Evolutionary conservation across 2,113 vertebrate species (phyloP).

Genomic region (Perca fluviatilis): DNA sequence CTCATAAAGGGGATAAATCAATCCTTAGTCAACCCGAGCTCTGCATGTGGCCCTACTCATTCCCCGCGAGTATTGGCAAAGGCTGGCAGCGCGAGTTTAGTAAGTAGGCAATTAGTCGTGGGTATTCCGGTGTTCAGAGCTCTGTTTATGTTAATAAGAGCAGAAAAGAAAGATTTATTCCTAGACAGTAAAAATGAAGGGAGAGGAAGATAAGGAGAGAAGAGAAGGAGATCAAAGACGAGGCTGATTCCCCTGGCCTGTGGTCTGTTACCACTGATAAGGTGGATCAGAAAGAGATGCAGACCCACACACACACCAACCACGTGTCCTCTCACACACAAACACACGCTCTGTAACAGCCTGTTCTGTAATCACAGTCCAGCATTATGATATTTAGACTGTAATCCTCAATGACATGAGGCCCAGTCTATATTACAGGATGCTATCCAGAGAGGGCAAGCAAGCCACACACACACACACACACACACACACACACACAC

Average conservation of each 20-base stretch:
- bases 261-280: slow-evolving; percentile 77
- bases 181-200: neutral
- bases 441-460: slow-evolving; percentile 28
- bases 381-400: slow-evolving; percentile 59
- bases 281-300: slow-evolving; percentile 58
- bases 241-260: slow-evolving; percentile 59
- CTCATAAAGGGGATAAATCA: slow-evolving; percentile 45
- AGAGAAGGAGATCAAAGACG: slow-evolving; percentile 58
- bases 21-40: slow-evolving; percentile 41
- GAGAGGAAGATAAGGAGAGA: slow-evolving; percentile 27
- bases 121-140: slow-evolving; percentile 31
- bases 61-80: slow-evolving; percentile 13
- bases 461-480: slow-evolving; percentile 7
- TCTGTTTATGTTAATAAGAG: slow-evolving; percentile 49
- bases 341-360: slow-evolving; percentile 21
- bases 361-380: slow-evolving; percentile 51
- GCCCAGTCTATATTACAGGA: slow-evolving; percentile 42
- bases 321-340: neutral
- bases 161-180: slow-evolving; percentile 16
- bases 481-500: too few relatives aligned
- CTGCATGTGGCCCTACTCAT: slow-evolving; percentile 31
- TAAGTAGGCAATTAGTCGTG: slow-evolving; percentile 52
- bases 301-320: slow-evolving; percentile 8
- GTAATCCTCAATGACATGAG: slow-evolving; percentile 53
- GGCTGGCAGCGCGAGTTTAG: slow-evolving; percentile 34